Evolutionary conservation across 64 coral and sea anemone species (phyloP), one percentile per base, ranked within the genome.

Genomic region (Actinia tenebrosa): DNA sequence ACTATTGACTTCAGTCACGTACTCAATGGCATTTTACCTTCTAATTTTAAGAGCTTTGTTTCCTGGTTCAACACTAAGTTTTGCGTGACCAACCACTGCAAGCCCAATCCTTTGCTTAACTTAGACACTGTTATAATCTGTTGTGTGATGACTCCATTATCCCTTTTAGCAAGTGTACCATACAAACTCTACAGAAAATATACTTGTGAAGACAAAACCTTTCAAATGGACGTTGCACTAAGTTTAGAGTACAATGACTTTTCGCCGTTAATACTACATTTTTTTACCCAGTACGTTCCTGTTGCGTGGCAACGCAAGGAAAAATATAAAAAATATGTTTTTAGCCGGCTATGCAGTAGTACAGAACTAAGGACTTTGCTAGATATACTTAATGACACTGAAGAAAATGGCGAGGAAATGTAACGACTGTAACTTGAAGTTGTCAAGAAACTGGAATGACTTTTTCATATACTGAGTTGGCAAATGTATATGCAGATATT

Each of bases 31-130:
- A 16, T 86, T 2, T 77, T 83, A 30, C 89, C 89, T 4, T 50
- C 22, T 53, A 15, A 78, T 44, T 90, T 84, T 61, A 68, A 68
- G 52, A 64, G 72, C 3, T 23, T 78, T 30, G 15, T 78, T 2
- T 7, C 75, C 46, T 90, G 82, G 89, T 56, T 90, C 19, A 91
- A 91, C 61, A 80, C 83, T 43, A 13, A 42, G 64, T 91, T 86
- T 37, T 60, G 80, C 20, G 66, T 91, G 2, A 91, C 89, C 30
- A 91, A 91, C 63, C 63, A 25, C 22, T n/a, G 63, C 20, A 66
- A 14, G 10, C 63, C 63, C 19, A 66, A 66, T 20, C 19, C 63
- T 6, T 20, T 66, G 19, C 63, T 66, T 7, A 23, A 20, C n/a
- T 23, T 66, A 23, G 63, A 66, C 15, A 20, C 19, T 22, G 22